These are phyloP conservation scores for Pygocentrus nattereri DNA, from an alignment of 2,797 vertebrate species.

Conservation along the genomic window DNA sequence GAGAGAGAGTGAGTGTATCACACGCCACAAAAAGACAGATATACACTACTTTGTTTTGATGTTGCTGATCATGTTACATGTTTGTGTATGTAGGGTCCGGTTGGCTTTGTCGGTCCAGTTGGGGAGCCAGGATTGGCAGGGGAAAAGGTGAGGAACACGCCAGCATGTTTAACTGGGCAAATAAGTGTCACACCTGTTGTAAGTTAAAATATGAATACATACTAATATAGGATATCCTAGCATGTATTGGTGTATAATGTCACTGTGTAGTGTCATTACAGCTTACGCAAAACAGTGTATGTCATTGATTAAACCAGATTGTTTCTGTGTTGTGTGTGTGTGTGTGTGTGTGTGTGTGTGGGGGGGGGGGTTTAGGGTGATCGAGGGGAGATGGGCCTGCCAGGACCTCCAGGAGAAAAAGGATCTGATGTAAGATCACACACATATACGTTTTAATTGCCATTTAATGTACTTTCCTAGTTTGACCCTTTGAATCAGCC, in stretches of 20 bases:
- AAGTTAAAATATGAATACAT: neutral
- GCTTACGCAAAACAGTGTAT: neutral
- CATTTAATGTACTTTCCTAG: too few relatives aligned
- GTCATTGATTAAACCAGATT: conserved; percentile 15
- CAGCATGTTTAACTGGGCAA: neutral
- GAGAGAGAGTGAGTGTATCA: conserved; percentile 88
- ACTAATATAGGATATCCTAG: neutral
- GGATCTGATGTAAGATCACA: conserved; percentile 89
- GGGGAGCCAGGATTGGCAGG: conserved; percentile 92
- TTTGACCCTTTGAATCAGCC: too few relatives aligned
- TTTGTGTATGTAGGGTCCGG: conserved; percentile 84
- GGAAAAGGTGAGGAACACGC: conserved; percentile 87
- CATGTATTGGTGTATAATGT: neutral
- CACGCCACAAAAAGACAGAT: neutral
- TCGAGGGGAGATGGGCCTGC: conserved; percentile 90
- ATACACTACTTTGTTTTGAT: neutral
- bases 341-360: neutral
- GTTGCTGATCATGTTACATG: conserved; percentile 41
- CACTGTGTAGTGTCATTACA: neutral
- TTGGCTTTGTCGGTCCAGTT: conserved; percentile 92
- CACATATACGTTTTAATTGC: neutral
- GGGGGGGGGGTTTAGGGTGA: conserved; percentile 83
- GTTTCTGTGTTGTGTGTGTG: conserved; percentile 11
- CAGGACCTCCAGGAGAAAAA: conserved; percentile 94
- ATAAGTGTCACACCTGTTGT: neutral